These are phyloP conservation scores for Burhinus bistriatus DNA, from an alignment of 2,113 vertebrate species.

Conservation along the genomic window DNA sequence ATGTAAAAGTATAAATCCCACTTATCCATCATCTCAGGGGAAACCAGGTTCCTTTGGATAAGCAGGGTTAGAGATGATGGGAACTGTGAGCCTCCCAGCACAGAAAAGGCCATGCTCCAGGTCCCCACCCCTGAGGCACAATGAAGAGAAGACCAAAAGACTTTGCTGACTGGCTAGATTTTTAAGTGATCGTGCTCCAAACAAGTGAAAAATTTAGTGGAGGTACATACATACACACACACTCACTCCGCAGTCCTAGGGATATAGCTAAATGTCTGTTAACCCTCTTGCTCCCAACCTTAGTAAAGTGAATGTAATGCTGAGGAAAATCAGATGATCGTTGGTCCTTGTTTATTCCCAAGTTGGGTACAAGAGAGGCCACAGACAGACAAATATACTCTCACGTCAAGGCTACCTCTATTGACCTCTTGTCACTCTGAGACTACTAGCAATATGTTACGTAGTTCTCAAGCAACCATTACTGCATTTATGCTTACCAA, in stretches of 20 bases:
- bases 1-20: background rate
- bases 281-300: background rate
- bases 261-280: background rate
- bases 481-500: background rate
- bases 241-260: background rate
- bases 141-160: background rate
- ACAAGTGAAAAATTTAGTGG: background rate
- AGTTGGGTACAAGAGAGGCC: background rate
- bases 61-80: background rate
- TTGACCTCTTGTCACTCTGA: background rate
- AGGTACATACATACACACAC: background rate
- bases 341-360: background rate
- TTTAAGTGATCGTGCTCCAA: background rate
- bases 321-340: background rate
- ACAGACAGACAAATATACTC: background rate
- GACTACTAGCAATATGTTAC: background rate
- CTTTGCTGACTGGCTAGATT: background rate
- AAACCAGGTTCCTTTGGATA: background rate
- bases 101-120: background rate
- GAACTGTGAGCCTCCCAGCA: background rate
- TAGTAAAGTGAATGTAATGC: background rate
- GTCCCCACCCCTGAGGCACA: background rate
- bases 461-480: background rate
- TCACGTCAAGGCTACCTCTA: background rate
- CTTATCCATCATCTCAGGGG: background rate